Conservation (phyloP, 2,113 vertebrate species). For the Macrotis lagotis region DNA sequence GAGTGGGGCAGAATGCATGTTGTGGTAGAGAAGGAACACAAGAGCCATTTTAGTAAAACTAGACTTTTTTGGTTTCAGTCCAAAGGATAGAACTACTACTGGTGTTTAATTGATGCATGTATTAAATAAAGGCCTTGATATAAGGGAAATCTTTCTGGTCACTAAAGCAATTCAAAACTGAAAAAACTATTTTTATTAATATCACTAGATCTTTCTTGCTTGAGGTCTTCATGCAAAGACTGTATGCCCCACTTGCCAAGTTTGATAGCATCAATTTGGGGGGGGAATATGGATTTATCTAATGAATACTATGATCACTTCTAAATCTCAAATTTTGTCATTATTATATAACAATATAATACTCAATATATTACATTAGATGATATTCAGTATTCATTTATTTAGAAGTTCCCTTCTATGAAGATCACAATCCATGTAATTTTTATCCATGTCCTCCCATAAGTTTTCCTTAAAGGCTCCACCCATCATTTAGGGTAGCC, state of each 20-base stretch:
- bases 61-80: background rate
- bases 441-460: background rate
- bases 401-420: background rate
- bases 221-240: background rate
- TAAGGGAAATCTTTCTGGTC: background rate
- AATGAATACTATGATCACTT: background rate
- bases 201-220: background rate
- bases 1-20: background rate
- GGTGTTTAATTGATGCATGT: background rate
- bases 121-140: background rate
- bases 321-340: background rate
- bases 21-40: background rate
- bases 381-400: background rate
- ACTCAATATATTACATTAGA: background rate
- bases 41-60: background rate
- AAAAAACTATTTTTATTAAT: background rate
- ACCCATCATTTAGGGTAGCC: background rate
- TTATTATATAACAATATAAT: background rate
- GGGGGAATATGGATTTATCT: background rate
- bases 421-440: background rate
- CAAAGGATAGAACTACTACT: background rate
- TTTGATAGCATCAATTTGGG: background rate
- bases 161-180: background rate
- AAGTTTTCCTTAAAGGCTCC: background rate
- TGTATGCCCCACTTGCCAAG: background rate